Conservation (phyloP, 2,888 invertebrate genomes). For the Mimumesa dahlbomi region DNA sequence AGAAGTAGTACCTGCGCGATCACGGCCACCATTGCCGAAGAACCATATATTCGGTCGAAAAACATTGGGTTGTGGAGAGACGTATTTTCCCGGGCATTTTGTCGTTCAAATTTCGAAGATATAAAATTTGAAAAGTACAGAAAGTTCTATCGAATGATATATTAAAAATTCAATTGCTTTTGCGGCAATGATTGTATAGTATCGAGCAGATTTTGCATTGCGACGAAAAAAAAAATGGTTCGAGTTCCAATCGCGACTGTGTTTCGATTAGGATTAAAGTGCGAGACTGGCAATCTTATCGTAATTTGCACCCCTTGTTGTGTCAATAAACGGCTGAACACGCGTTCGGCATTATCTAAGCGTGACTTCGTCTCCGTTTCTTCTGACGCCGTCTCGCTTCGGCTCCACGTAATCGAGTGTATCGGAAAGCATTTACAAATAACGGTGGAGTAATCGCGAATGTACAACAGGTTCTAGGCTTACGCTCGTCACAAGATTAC, state of each 20-base stretch:
- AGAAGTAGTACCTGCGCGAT: not conserved
- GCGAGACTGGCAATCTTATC: slow-evolving; percentile 53
- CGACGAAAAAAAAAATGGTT: not conserved
- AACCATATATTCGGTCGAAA: no score
- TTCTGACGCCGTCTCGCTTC: slow-evolving; percentile 8
- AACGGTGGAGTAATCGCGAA: slow-evolving; percentile 26
- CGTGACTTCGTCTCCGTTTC: slow-evolving; percentile 41
- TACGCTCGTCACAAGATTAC: slow-evolving; percentile 34
- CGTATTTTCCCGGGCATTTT: no score
- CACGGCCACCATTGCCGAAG: not conserved
- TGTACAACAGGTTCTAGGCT: slow-evolving; percentile 38
- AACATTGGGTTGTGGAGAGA: no score
- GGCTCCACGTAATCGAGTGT: slow-evolving; percentile 14
- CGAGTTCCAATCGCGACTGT: no score
- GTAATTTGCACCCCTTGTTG: slow-evolving; percentile 46
- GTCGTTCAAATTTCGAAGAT: no score
- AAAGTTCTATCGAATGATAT: no score
- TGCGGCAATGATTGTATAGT: no score
- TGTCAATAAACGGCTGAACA: slow-evolving; percentile 59
- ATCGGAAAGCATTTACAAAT: slow-evolving; percentile 52
- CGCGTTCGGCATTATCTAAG: slow-evolving; percentile 57
- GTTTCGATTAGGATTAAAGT: not conserved
- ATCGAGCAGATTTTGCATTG: no score
- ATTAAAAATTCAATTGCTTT: no score
- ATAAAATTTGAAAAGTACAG: no score